Conservation (phyloP, 2,888 invertebrate species). For the Trypoxylon attenuatum region DNA sequence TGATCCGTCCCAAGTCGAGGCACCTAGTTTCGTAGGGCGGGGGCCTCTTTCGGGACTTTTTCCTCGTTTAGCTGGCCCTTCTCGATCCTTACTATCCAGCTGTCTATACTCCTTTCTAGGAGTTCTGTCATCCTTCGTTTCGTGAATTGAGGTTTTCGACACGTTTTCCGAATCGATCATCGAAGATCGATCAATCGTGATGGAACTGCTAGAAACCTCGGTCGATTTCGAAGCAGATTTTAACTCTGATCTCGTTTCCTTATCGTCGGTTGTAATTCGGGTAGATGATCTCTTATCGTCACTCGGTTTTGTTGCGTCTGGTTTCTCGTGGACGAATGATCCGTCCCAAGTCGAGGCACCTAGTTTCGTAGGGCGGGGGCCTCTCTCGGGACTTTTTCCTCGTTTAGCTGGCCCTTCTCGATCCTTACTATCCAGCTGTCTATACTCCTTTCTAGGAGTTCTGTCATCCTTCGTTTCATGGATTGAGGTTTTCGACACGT, state of each 20-base stretch:
- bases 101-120: constrained; percentile 44
- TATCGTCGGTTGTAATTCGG: not conserved
- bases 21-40: constrained; percentile 55
- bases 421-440: not conserved
- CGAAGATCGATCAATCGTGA: constrained; percentile 40
- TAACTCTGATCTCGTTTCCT: constrained; percentile 11
- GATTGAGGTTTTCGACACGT: constrained; percentile 28
- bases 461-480: constrained; percentile 23
- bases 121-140: constrained; percentile 17
- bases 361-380: constrained; percentile 49
- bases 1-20: constrained; percentile 76
- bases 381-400: constrained; percentile 43
- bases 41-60: constrained; percentile 45
- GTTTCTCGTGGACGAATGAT: constrained; percentile 77
- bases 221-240: constrained; percentile 28
- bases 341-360: constrained; percentile 76
- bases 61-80: constrained; percentile 45
- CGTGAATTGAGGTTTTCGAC: constrained; percentile 30
- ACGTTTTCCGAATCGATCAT: constrained; percentile 37
- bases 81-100: constrained; percentile 40
- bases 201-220: constrained; percentile 20
- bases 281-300: constrained; percentile 17
- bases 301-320: constrained; percentile 65
- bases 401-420: constrained; percentile 44
- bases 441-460: not conserved